Conservation (phyloP, 2,797 vertebrate genomes). For the Halcyon badia region DNA sequence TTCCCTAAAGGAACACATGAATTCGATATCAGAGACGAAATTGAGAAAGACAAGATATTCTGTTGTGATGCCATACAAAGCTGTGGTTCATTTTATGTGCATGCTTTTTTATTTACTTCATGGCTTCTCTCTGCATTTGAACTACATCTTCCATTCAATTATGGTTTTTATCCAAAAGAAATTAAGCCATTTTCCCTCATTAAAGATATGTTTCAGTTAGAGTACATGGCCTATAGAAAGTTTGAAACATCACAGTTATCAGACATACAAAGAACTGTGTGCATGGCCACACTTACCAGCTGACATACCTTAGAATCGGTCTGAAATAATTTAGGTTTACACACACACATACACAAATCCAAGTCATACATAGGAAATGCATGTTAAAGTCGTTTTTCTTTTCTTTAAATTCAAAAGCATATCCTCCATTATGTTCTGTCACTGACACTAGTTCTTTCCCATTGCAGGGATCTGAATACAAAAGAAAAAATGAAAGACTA, state of each 20-base stretch:
- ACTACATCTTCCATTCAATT: neutral
- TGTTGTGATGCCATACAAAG: neutral
- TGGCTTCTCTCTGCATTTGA: neutral
- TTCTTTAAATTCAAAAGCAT: neutral
- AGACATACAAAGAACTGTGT: neutral
- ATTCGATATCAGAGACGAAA: conserved; percentile 45
- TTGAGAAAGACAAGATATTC: conserved; percentile 35
- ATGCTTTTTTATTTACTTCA: neutral
- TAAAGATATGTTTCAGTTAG: neutral
- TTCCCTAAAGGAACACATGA: neutral
- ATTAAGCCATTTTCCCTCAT: neutral
- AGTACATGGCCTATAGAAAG: neutral
- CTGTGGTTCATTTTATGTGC: conserved; percentile 7
- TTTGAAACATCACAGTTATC: neutral
- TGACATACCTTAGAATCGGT: neutral
- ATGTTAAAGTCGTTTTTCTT: neutral
- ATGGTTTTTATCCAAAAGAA: neutral
- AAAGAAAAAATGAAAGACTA: neutral
- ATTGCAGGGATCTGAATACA: neutral
- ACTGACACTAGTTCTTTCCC: neutral
- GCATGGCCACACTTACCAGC: neutral
- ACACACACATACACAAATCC: neutral
- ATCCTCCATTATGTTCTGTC: neutral
- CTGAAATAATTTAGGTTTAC: neutral
- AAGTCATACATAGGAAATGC: neutral